phyloP scores from a whole-genome alignment of 2,113 vertebrate genomes.

The Puntigrus tetrazona region DNA sequence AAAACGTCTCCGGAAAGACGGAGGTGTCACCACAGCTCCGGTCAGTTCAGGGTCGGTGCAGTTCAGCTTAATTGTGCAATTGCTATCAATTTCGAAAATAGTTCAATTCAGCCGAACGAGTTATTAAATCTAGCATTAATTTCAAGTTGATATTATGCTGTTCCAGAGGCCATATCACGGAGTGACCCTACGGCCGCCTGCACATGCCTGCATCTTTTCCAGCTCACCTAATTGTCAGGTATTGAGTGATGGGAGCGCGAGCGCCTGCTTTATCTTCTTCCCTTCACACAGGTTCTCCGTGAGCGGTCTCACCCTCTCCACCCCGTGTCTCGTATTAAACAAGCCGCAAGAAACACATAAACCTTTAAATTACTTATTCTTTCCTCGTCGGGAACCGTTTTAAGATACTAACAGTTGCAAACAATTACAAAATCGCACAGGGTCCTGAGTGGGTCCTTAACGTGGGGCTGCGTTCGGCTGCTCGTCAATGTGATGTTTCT shows the following conservation, averaged over 20 bases:
- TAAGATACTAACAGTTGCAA: not conserved
- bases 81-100: not conserved
- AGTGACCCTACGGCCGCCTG: not conserved
- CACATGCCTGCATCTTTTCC: constrained; percentile 14
- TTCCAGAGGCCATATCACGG: not conserved
- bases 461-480: not conserved
- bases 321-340: constrained; percentile 2
- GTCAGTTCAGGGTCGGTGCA: too few relatives aligned
- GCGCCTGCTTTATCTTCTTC: constrained; percentile 28
- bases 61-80: not conserved
- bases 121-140: not conserved
- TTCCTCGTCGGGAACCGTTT: not conserved
- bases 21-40: too few relatives aligned
- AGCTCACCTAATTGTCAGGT: constrained; percentile 27
- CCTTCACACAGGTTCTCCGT: not conserved
- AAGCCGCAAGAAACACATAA: not conserved
- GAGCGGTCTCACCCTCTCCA: not conserved
- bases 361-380: not conserved
- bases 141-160: not conserved
- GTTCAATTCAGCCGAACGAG: not conserved
- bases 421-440: not conserved
- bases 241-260: constrained; percentile 4
- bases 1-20: not conserved
- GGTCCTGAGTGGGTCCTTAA: not conserved
- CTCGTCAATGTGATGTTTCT: not conserved